phyloP scores from a whole-genome alignment of 2,888 invertebrate genomes.

The Stegophylla sp. region DNA sequence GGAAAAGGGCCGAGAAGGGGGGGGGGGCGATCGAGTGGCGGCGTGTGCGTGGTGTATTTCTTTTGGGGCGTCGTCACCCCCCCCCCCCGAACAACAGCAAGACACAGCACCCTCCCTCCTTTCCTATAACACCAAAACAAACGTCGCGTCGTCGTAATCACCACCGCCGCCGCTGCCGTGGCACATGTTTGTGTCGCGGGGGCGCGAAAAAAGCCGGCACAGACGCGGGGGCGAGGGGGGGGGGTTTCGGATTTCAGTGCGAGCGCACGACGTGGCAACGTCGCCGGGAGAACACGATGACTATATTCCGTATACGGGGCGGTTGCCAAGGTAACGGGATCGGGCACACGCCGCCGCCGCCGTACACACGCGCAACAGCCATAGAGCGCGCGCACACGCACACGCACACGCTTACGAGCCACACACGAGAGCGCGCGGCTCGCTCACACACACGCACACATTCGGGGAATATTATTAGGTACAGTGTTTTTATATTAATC shows the following conservation, averaged over 20 bases:
- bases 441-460: not conserved
- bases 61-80: no score
- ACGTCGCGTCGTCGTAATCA: not conserved
- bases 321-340: slow-evolving; percentile 58
- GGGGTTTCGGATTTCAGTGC: slow-evolving; percentile 52
- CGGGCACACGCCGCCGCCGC: slow-evolving; percentile 33
- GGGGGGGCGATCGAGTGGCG: no score
- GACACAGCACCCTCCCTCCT: no score
- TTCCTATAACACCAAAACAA: no score
- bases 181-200: not conserved
- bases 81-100: no score
- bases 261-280: slow-evolving; percentile 47
- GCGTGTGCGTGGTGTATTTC: no score
- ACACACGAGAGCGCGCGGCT: not conserved
- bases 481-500: no score
- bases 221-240: not conserved
- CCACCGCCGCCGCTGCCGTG: not conserved
- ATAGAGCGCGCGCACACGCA: not conserved
- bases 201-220: slow-evolving; percentile 21
- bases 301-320: slow-evolving; percentile 48
- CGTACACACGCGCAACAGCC: slow-evolving; percentile 53
- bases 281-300: slow-evolving; percentile 34
- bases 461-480: no score
- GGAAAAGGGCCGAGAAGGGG: no score
- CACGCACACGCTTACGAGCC: not conserved